A percentile compares a stretch with the other conserved stretches of the same genome.
These are phyloP conservation scores for Tenualosa thibaudeaui DNA, from an alignment of 2,797 vertebrate genomes.

Conservation along the genomic window DNA sequence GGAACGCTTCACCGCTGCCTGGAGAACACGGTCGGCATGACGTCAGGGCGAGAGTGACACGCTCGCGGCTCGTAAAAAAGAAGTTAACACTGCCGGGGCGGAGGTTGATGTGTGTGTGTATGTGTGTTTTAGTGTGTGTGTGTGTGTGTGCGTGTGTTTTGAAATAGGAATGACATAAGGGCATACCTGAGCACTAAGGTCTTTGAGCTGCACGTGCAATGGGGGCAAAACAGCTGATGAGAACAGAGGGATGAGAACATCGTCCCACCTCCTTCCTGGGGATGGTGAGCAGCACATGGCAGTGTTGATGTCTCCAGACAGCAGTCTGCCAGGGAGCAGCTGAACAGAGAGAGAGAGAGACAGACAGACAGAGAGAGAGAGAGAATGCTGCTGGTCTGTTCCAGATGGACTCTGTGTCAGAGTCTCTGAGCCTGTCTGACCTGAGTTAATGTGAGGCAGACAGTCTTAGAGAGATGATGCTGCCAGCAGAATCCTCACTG, in stretches of 20 bases:
- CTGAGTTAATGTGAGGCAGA: not conserved
- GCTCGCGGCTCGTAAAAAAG: not conserved
- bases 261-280: too few relatives aligned
- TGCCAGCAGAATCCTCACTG: not conserved
- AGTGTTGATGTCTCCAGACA: not conserved
- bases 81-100: not conserved
- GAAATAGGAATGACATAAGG: constrained; percentile 29
- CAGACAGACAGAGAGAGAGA: not conserved
- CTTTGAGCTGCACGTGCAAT: constrained; percentile 23
- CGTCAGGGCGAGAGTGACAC: constrained; percentile 35
- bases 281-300: not conserved
- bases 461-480: not conserved
- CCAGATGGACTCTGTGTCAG: not conserved
- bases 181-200: constrained; percentile 52
- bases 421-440: not conserved
- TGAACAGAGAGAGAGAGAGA: not conserved
- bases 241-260: constrained; percentile 41
- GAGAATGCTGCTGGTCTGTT: not conserved
- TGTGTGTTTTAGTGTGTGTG: too few relatives aligned
- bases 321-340: not conserved
- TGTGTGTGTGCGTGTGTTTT: not conserved
- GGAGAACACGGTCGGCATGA: constrained; percentile 35
- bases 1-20: not conserved
- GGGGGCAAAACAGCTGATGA: constrained; percentile 49
- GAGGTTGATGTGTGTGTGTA: not conserved